Evolutionary conservation across 2,888 invertebrate genomes (phyloP).

Genomic region (Platycheirus albimanus): DNA sequence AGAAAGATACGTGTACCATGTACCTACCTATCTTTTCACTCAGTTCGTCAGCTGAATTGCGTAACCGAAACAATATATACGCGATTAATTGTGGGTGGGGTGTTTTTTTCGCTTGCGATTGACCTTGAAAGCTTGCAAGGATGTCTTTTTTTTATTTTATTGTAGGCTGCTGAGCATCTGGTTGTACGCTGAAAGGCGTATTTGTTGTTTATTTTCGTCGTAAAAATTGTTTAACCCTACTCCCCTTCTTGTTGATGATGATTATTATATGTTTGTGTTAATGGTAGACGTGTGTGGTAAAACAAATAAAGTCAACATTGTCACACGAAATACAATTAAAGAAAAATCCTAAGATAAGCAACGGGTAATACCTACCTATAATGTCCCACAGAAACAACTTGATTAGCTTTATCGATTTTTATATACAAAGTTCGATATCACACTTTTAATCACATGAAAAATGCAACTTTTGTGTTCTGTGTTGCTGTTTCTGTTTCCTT

Average conservation of each 20-base stretch:
- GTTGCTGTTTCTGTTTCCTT: too few relatives aligned
- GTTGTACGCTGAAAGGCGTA: background rate
- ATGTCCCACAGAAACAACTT: background rate
- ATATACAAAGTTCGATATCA: background rate
- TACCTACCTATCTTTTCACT: slow-evolving; percentile 45
- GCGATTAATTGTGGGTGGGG: slow-evolving; percentile 45
- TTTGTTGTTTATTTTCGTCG: background rate
- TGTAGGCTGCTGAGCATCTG: slow-evolving; percentile 8
- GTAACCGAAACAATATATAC: slow-evolving; percentile 51
- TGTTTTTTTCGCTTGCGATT: slow-evolving; percentile 29
- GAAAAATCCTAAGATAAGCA: slow-evolving; percentile 4
- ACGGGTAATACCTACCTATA: background rate
- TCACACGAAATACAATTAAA: slow-evolving; percentile 7
- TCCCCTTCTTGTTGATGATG: too few relatives aligned
- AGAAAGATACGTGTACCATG: background rate
- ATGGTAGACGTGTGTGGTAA: background rate
- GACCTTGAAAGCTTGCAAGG: slow-evolving; percentile 40
- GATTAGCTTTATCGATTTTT: background rate
- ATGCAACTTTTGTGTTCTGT: background rate
- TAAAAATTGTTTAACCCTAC: too few relatives aligned
- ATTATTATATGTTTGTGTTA: too few relatives aligned
- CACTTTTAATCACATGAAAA: slow-evolving; percentile 31
- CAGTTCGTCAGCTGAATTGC: slow-evolving; percentile 59
- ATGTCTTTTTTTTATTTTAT: slow-evolving; percentile 14
- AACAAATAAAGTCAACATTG: background rate